Conservation (phyloP, 2,797 vertebrate genomes). For the Tenualosa thibaudeaui region DNA sequence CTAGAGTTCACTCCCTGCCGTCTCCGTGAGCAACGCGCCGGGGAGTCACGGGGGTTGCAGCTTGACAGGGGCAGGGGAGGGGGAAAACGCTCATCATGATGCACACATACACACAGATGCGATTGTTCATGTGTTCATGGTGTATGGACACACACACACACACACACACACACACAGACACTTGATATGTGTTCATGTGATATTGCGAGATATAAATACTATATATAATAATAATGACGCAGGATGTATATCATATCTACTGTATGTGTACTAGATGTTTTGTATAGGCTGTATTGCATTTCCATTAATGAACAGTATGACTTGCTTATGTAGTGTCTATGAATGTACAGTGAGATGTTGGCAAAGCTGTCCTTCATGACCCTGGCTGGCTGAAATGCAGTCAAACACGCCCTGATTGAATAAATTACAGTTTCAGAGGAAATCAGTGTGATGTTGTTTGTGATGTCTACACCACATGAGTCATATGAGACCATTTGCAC, state of each 20-base stretch:
- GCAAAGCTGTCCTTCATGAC: background rate
- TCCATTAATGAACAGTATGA: background rate
- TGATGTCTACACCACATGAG: background rate
- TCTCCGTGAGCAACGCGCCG: conserved; percentile 28
- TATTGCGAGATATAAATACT: background rate
- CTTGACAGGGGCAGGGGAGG: background rate
- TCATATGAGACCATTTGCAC: background rate
- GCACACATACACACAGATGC: conserved; percentile 11
- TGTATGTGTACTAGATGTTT: background rate
- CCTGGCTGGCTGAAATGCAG: background rate
- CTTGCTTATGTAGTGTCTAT: background rate
- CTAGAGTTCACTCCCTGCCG: conserved; percentile 44
- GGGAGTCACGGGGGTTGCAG: conserved; percentile 1
- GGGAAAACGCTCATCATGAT: background rate
- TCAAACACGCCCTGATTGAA: background rate
- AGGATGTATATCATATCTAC: background rate
- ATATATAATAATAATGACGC: background rate
- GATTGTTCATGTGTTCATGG: background rate
- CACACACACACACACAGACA: background rate
- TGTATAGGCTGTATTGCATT: background rate
- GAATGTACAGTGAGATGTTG: background rate
- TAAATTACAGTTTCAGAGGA: background rate
- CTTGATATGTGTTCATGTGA: background rate
- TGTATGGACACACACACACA: conserved; percentile 17
- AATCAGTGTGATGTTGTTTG: background rate